Evolutionary conservation across 2,888 invertebrate genomes (phyloP).

Genomic region (Chloroclysta siterata): DNA sequence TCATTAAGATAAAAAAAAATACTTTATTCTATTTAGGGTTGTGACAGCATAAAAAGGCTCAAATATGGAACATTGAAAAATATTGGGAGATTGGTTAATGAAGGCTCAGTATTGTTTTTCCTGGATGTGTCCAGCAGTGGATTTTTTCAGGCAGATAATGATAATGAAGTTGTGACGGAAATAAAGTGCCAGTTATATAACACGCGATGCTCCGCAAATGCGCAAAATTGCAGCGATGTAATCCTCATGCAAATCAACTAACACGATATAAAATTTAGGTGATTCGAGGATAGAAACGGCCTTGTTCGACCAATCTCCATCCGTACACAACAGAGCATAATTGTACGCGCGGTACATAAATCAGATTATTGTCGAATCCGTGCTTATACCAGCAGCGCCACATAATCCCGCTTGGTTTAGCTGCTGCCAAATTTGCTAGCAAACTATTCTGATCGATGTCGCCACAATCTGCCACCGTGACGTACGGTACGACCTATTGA

Average conservation of each 20-base stretch:
- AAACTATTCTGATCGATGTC: conserved; percentile 73
- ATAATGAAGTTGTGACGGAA: too few species aligned
- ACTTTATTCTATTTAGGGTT: too few species aligned
- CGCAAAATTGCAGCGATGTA: background rate
- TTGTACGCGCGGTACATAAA: conserved; percentile 53
- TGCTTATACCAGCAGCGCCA: conserved; percentile 43
- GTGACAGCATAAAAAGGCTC: too few species aligned
- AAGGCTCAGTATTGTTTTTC: too few species aligned
- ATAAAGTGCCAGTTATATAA: background rate
- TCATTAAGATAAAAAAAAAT: too few species aligned
- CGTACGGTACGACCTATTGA: conserved; percentile 57
- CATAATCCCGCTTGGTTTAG: conserved; percentile 65
- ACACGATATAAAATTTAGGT: conserved; percentile 18
- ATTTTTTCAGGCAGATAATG: too few species aligned
- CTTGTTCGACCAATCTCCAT: conserved; percentile 13
- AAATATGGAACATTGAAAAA: too few species aligned
- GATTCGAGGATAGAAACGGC: conserved; percentile 15
- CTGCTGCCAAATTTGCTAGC: conserved; percentile 74
- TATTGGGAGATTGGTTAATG: too few species aligned
- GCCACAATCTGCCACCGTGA: conserved; percentile 66
- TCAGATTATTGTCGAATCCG: conserved; percentile 56
- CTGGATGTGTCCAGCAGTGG: too few species aligned
- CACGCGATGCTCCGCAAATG: background rate
- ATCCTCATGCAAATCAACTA: conserved; percentile 8
- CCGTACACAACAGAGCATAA: conserved; percentile 30